These are phyloP conservation scores for Hedya salicella DNA, from an alignment of 2,888 invertebrate genomes.

Conservation along the genomic window DNA sequence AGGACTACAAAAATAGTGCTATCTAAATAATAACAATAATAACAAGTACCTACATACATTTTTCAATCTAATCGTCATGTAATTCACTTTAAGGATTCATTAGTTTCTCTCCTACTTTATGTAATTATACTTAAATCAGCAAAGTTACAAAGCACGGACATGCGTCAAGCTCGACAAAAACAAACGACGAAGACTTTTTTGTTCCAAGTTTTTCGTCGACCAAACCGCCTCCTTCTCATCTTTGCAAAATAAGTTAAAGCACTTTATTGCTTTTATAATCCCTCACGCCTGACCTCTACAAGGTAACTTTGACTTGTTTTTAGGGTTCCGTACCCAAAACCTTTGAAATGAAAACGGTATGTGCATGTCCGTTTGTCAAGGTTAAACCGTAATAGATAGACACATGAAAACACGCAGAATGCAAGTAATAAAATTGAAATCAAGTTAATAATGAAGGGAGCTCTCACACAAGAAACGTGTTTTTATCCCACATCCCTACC, in stretches of 20 bases:
- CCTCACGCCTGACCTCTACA: constrained; percentile 24
- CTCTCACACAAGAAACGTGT: too few relatives aligned
- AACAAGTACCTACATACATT: not conserved
- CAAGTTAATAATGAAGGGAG: too few relatives aligned
- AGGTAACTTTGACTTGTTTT: constrained; percentile 21
- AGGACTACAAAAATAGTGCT: too few relatives aligned
- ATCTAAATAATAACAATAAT: not conserved
- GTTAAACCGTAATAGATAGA: too few relatives aligned
- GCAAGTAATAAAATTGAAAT: too few relatives aligned
- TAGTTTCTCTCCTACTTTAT: not conserved
- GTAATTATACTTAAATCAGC: not conserved
- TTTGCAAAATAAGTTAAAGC: constrained; percentile 30
- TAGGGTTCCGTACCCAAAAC: not conserved
- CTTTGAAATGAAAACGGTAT: not conserved
- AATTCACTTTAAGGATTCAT: not conserved
- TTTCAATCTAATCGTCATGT: not conserved
- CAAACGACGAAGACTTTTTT: constrained; percentile 33
- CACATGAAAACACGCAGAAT: too few relatives aligned
- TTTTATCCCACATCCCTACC: too few relatives aligned
- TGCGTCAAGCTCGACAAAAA: constrained; percentile 32
- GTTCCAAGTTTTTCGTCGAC: constrained; percentile 25
- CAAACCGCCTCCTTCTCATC: constrained; percentile 22
- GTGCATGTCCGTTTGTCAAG: too few relatives aligned
- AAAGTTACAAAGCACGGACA: constrained; percentile 13
- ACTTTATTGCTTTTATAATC: constrained; percentile 28